Evolutionary conservation across 2,888 invertebrate genomes (phyloP).

Genomic region (Caenorhabditis sp.): DNA sequence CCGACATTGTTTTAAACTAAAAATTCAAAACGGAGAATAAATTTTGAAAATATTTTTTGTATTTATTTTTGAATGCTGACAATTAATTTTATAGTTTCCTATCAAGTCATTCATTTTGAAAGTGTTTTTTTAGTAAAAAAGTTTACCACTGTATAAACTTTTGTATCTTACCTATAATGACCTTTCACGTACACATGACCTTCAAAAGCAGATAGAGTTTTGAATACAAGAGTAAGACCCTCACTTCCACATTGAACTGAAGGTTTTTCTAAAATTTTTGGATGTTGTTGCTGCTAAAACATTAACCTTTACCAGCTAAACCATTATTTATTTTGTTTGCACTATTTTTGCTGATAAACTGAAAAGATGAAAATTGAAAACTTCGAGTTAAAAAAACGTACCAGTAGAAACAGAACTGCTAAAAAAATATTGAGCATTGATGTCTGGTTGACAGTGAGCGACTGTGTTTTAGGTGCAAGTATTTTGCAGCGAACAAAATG

Average conservation of each 20-base stretch:
- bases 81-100: too few relatives aligned
- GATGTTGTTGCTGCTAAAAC: background rate
- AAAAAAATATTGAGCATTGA: too few relatives aligned
- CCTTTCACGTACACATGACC: conserved; percentile 78
- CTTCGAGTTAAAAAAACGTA: conserved; percentile 8
- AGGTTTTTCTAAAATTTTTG: conserved; percentile 68
- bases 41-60: too few relatives aligned
- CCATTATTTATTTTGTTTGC: conserved; percentile 61
- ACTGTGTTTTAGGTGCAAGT: too few relatives aligned
- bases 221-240: conserved; percentile 72
- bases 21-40: conserved; percentile 14
- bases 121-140: too few relatives aligned
- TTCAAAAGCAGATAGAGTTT: conserved; percentile 74
- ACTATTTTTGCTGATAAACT: conserved; percentile 15
- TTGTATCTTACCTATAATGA: conserved; percentile 64
- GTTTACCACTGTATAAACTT: too few relatives aligned
- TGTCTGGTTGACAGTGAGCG: too few relatives aligned
- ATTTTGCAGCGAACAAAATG: too few relatives aligned
- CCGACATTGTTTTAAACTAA: conserved; percentile 72
- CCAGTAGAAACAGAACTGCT: conserved; percentile 25
- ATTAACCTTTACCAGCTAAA: conserved; percentile 51
- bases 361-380: conserved; percentile 5
- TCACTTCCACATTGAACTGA: conserved; percentile 74
- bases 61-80: too few relatives aligned
- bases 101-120: too few relatives aligned